Evolutionary conservation across 2,113 vertebrate species (phyloP).

Genomic region (Pomatorhinus ruficollis): DNA sequence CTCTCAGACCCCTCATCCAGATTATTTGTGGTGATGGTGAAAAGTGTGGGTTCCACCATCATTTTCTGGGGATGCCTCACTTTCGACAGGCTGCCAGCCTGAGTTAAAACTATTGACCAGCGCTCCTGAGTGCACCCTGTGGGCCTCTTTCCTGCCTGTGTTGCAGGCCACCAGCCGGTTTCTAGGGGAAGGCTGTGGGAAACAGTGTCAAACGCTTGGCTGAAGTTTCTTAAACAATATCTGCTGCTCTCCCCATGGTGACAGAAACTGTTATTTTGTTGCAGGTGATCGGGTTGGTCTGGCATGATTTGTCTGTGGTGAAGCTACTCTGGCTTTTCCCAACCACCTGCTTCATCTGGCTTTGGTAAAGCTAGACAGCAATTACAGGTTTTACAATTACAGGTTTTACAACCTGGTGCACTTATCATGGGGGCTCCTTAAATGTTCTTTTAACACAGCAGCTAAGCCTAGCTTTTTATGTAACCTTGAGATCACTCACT

Average conservation of each 20-base stretch:
- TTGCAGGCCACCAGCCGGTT: fast-evolving
- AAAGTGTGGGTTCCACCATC: neutral
- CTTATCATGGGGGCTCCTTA: neutral
- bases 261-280: neutral
- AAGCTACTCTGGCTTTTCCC: neutral
- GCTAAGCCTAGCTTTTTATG: neutral
- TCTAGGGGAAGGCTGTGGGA: neutral
- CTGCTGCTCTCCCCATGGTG: fast-evolving
- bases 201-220: neutral
- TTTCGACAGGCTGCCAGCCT: neutral
- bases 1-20: neutral
- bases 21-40: neutral
- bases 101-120: neutral
- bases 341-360: fast-evolving
- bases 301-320: fast-evolving
- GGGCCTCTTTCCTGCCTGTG: fast-evolving
- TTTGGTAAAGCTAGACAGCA: neutral
- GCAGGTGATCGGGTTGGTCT: neutral
- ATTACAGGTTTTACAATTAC: neutral
- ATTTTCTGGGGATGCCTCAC: neutral
- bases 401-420: neutral
- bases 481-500: neutral
- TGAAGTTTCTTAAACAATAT: neutral
- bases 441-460: neutral
- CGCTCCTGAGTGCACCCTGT: fast-evolving